Evolutionary conservation across 2,113 vertebrate species (phyloP).

Genomic region (Channa argus): DNA sequence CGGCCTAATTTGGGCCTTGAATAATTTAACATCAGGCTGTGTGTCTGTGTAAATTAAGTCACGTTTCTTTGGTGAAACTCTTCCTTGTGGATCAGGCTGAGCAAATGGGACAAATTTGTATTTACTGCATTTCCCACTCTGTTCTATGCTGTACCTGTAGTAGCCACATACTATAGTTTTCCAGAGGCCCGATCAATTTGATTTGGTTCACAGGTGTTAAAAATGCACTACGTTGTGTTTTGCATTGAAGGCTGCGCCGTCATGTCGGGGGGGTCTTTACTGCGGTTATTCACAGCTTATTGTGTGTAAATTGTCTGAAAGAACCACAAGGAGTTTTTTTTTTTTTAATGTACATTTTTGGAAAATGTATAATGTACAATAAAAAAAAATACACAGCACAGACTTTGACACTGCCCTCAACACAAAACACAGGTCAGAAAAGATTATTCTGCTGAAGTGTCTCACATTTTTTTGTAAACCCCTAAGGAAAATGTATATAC

Average conservation of each 20-base stretch:
- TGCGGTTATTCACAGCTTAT: background rate
- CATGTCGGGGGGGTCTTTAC: background rate
- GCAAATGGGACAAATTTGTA: constrained; percentile 1
- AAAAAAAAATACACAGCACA: no score
- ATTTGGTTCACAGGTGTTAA: background rate
- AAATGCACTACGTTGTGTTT: constrained; percentile 15
- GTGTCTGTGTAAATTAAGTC: constrained; percentile 11
- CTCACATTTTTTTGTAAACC: no score
- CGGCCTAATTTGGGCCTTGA: background rate
- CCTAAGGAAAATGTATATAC: no score
- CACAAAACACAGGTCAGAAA: no score
- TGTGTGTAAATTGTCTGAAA: background rate
- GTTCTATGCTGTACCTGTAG: constrained; percentile 24
- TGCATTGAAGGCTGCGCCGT: background rate
- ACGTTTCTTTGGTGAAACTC: constrained; percentile 7
- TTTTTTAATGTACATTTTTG: no score
- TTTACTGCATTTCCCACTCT: background rate
- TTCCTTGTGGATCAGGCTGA: constrained; percentile 17
- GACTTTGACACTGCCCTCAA: no score
- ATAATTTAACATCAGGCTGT: constrained; percentile 11
- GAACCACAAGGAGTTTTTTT: no score
- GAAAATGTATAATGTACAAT: no score
- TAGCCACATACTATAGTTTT: background rate
- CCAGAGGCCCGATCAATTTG: background rate
- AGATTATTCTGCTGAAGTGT: no score